Evolutionary conservation across 2,888 invertebrate species (phyloP).

Genomic region (Anodontia alba): DNA sequence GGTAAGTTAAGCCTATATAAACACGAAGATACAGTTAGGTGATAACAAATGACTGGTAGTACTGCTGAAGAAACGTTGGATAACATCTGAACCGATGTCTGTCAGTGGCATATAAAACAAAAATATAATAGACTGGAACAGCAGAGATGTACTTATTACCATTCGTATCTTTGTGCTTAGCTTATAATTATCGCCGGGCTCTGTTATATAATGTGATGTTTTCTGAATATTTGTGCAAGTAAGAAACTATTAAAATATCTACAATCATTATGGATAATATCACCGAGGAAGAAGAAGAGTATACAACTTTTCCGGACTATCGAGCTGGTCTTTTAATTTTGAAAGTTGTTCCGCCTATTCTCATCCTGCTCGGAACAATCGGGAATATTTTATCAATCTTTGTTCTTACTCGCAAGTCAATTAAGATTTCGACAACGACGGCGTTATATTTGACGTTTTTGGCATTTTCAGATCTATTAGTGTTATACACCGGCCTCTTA

Average conservation of each 20-base stretch:
- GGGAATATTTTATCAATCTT: constrained; percentile 75
- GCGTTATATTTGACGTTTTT: constrained; percentile 73
- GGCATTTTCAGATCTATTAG: constrained; percentile 69
- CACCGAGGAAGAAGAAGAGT: constrained; percentile 2
- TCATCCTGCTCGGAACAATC: constrained; percentile 75
- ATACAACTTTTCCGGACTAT: constrained; percentile 41
- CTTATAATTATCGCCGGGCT: too few species aligned
- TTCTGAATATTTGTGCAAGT: too few species aligned
- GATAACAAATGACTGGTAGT: too few species aligned
- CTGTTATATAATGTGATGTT: too few species aligned
- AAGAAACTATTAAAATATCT: neutral
- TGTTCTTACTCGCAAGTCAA: constrained; percentile 66
- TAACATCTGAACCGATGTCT: too few species aligned
- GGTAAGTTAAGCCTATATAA: too few species aligned
- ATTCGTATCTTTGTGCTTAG: too few species aligned
- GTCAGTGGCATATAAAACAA: too few species aligned
- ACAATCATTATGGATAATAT: neutral
- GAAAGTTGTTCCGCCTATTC: constrained; percentile 68
- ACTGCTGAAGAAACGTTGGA: too few species aligned
- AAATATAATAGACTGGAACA: too few species aligned
- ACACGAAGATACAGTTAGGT: too few species aligned
- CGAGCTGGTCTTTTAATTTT: constrained; percentile 60
- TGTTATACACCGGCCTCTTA: constrained; percentile 75
- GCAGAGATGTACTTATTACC: too few species aligned
- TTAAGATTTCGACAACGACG: constrained; percentile 68